Conservation (phyloP, 2,888 invertebrate species). For the Cremastobaeus sp. region DNA sequence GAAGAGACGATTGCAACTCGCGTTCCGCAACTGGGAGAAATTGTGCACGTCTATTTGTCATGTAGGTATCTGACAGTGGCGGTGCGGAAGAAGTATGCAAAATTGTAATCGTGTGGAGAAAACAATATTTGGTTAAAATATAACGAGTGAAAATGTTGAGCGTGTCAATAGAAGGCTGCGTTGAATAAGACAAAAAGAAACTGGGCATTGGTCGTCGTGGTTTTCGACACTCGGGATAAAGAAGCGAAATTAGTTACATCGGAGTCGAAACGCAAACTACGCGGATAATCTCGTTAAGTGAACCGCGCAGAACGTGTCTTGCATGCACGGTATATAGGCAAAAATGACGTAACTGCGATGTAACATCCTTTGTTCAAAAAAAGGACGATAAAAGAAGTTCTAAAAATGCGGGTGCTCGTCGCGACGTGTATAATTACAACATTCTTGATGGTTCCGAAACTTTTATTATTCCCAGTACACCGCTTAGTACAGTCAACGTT, state of each 20-base stretch:
- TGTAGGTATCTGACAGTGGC: conserved; percentile 17
- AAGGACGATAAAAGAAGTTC: conserved; percentile 14
- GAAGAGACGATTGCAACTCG: conserved; percentile 14
- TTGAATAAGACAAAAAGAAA: conserved; percentile 16
- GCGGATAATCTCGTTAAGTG: conserved; percentile 33
- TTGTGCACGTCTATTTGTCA: conserved; percentile 19
- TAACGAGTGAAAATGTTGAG: background rate
- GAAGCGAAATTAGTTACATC: conserved; percentile 21
- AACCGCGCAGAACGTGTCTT: conserved; percentile 20
- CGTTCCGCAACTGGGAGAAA: conserved; percentile 40
- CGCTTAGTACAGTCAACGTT: no score
- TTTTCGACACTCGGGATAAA: no score
- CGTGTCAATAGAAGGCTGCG: conserved; percentile 24
- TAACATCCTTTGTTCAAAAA: conserved; percentile 28
- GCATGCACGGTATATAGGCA: conserved; percentile 28
- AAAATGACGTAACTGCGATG: conserved; percentile 27
- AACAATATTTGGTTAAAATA: conserved; percentile 21
- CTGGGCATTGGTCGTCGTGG: background rate
- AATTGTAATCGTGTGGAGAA: conserved; percentile 4
- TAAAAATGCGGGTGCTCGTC: conserved; percentile 3
- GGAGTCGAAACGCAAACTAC: conserved; percentile 13
- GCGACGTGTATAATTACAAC: conserved; percentile 10
- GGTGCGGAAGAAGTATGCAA: conserved; percentile 25
- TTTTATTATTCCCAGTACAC: background rate
- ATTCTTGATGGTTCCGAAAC: background rate